Evolutionary conservation across 2,113 vertebrate genomes (phyloP).

Genomic region (Phylloscopus whistleri): DNA sequence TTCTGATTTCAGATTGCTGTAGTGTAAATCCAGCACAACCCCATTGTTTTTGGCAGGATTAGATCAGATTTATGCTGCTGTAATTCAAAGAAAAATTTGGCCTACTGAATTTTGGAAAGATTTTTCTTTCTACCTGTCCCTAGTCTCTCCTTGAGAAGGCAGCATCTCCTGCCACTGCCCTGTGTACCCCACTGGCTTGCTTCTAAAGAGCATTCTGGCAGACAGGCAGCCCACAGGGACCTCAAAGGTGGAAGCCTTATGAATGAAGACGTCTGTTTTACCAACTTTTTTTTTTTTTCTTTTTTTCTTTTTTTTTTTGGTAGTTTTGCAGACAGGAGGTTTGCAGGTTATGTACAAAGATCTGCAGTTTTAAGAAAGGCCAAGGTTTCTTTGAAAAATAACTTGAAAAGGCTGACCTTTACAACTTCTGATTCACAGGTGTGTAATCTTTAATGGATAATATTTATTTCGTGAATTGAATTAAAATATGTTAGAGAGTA

Average conservation of each 20-base stretch:
- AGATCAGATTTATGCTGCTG: background rate
- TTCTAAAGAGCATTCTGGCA: background rate
- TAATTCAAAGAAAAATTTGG: constrained; percentile 13
- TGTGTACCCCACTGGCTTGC: background rate
- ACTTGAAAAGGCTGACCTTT: constrained; percentile 45
- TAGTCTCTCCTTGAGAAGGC: background rate
- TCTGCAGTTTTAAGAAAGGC: constrained; percentile 13
- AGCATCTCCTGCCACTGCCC: background rate
- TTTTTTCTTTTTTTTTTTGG: background rate
- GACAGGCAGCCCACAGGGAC: background rate
- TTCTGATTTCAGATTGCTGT: background rate
- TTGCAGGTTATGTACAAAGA: background rate
- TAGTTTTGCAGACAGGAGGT: background rate
- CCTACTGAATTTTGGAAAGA: background rate
- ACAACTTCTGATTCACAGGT: constrained; percentile 7
- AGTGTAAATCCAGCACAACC: background rate
- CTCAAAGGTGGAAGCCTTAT: background rate
- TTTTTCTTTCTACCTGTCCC: background rate
- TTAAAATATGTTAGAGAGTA: constrained; percentile 17
- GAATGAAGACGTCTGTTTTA: background rate
- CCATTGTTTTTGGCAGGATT: background rate
- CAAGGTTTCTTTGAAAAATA: constrained; percentile 11
- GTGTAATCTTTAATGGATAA: background rate
- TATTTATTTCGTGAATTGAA: constrained; percentile 36
- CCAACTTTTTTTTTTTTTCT: background rate